Percentiles rank a stretch among this genome's conserved stretches.
These are phyloP conservation scores for Karalla daura DNA, from an alignment of 2,797 vertebrate genomes.

Conservation along the genomic window DNA sequence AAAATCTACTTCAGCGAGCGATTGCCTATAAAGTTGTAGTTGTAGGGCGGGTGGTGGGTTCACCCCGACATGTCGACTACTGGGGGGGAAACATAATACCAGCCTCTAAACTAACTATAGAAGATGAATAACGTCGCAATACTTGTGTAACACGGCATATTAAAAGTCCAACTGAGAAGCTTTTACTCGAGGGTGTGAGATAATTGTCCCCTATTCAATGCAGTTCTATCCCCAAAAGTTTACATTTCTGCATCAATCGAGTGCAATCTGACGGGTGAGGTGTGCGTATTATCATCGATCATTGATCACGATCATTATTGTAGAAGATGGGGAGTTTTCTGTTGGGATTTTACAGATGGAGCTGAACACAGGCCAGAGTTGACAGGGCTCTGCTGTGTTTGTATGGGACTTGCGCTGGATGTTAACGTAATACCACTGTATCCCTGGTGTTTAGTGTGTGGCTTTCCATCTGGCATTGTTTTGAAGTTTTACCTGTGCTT, in stretches of 20 bases:
- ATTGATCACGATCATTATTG: neutral
- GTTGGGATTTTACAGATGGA: conserved; percentile 12
- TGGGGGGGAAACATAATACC: neutral
- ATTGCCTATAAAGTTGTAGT: conserved; percentile 33
- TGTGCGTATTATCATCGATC: accelerated
- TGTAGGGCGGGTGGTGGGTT: conserved; percentile 13
- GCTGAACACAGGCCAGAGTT: no score
- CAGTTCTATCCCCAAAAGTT: conserved; percentile 5
- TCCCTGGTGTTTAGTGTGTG: no score
- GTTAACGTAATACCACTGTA: conserved; percentile 1
- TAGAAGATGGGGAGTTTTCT: neutral
- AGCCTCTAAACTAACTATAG: neutral
- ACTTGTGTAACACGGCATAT: neutral
- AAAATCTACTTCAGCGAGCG: neutral
- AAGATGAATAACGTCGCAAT: neutral
- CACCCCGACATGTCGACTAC: neutral
- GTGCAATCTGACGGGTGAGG: neutral
- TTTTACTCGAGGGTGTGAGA: neutral
- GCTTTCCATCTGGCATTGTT: no score
- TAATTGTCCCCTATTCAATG: no score
- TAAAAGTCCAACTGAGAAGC: neutral
- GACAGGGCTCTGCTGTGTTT: conserved; percentile 13
- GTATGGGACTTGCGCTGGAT: conserved; percentile 1
- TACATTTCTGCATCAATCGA: neutral
- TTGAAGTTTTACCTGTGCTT: no score